Percentiles rank a stretch among this genome's conserved stretches.
These are phyloP conservation scores for Pissodes strobi DNA, from an alignment of 1,140 invertebrate species.

Conservation along the genomic window DNA sequence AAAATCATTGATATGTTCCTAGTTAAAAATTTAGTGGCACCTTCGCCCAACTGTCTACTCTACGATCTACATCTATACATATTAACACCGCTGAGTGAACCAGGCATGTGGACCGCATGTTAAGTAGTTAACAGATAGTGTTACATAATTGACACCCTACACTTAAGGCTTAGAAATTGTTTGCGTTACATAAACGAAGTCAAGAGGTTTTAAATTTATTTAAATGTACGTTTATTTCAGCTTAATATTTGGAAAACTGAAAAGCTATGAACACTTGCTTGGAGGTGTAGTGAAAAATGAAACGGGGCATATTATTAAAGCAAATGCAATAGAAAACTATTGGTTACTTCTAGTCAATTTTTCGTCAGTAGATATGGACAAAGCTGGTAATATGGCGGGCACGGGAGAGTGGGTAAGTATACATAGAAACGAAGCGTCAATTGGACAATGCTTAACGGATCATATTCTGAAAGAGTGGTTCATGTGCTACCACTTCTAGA, in stretches of 20 bases:
- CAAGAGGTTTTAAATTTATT: too few relatives aligned
- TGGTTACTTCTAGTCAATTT: slow-evolving; percentile 73
- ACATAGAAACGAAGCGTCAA: neutral
- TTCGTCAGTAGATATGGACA: slow-evolving; percentile 65
- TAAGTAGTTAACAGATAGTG: too few relatives aligned
- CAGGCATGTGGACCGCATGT: too few relatives aligned
- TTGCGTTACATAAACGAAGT: too few relatives aligned
- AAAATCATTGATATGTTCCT: too few relatives aligned
- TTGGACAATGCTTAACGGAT: neutral
- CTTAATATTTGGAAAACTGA: slow-evolving; percentile 66
- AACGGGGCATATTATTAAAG: slow-evolving; percentile 66
- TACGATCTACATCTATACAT: too few relatives aligned
- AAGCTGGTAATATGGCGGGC: slow-evolving; percentile 69
- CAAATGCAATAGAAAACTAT: slow-evolving; percentile 64
- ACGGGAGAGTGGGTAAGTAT: slow-evolving; percentile 71
- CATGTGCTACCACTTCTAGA: too few relatives aligned
- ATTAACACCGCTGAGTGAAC: too few relatives aligned
- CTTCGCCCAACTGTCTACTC: too few relatives aligned
- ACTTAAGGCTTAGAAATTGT: too few relatives aligned
- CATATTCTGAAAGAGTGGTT: neutral
- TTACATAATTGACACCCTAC: too few relatives aligned
- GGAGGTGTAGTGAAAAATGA: slow-evolving; percentile 65
- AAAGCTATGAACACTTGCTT: slow-evolving; percentile 68
- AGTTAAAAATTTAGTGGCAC: too few relatives aligned
- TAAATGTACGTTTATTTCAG: slow-evolving; percentile 55